Evolutionary conservation across 2,797 vertebrate species (phyloP).

Genomic region (Muraenolepis orangiensis): DNA sequence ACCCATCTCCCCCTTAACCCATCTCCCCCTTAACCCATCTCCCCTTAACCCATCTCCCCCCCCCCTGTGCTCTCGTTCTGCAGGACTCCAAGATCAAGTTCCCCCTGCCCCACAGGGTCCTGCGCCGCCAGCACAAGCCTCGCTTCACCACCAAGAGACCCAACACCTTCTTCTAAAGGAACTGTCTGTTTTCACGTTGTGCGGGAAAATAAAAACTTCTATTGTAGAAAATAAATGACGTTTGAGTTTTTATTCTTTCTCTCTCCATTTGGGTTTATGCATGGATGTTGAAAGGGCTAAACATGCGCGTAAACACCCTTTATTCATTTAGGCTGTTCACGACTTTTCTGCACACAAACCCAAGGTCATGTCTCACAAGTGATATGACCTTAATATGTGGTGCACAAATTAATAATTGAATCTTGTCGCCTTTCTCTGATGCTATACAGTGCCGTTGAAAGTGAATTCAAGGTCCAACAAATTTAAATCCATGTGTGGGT

Average conservation of each 20-base stretch:
- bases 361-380: constrained; percentile 43
- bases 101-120: constrained; percentile 93
- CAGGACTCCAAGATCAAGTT: constrained; percentile 92
- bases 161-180: constrained; percentile 90
- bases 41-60: too few relatives aligned
- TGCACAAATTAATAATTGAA: constrained; percentile 57
- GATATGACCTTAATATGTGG: constrained; percentile 50
- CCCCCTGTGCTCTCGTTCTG: background rate
- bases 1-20: rapidly evolving
- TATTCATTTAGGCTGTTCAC: too few relatives aligned
- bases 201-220: constrained; percentile 61
- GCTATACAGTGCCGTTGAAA: constrained; percentile 51
- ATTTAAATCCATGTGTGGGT: background rate
- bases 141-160: constrained; percentile 99
- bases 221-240: background rate
- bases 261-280: too few relatives aligned
- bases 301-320: too few relatives aligned
- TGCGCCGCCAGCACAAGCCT: constrained; percentile 94
- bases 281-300: too few relatives aligned
- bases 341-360: constrained; percentile 63
- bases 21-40: background rate
- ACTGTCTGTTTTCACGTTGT: constrained; percentile 45
- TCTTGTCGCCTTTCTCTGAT: constrained; percentile 68
- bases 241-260: background rate
- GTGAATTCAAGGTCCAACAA: constrained; percentile 61